phyloP scores from a whole-genome alignment of 2,888 invertebrate species.

The Rotaria magnacalcarata region DNA sequence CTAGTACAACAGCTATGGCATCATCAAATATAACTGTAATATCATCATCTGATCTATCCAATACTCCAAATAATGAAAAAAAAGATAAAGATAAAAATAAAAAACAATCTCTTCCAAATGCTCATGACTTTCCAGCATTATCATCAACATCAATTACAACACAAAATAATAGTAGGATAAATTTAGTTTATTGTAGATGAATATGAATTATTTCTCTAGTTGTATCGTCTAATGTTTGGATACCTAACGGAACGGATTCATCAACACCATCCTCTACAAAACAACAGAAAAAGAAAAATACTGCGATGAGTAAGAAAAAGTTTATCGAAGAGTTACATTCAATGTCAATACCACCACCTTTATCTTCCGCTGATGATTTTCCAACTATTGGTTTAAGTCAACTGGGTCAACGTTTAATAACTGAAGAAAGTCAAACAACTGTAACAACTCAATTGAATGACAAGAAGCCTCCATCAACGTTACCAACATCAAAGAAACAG shows the following conservation, averaged over 20 bases:
- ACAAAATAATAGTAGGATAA: neutral
- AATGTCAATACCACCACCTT: neutral
- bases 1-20: neutral
- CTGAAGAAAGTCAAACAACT: neutral
- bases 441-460: neutral
- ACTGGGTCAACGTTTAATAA: slow-evolving; percentile 4
- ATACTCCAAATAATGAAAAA: neutral
- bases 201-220: neutral
- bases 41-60: neutral
- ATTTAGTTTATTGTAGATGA: neutral
- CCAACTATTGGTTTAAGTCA: neutral
- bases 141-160: neutral
- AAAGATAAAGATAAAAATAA: neutral
- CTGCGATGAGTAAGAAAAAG: neutral
- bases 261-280: neutral
- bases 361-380: neutral
- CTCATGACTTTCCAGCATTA: neutral
- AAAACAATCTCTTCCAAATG: neutral
- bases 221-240: neutral
- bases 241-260: neutral
- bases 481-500: neutral
- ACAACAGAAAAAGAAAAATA: neutral
- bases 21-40: neutral
- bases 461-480: neutral
- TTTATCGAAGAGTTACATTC: neutral